Conservation (phyloP, 2,113 vertebrate species). For the Apodemus speciosus region DNA sequence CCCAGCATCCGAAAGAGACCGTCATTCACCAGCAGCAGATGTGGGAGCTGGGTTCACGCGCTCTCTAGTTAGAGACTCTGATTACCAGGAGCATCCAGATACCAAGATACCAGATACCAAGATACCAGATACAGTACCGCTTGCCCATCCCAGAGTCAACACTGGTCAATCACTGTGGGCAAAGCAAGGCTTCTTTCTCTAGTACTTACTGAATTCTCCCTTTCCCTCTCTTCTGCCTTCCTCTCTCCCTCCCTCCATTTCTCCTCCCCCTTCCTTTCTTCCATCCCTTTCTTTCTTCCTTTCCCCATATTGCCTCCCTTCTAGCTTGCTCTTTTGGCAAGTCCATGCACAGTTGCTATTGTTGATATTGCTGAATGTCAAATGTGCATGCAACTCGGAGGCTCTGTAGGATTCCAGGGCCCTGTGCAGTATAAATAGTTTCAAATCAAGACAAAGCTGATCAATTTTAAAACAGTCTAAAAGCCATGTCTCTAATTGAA, state of each 20-base stretch:
- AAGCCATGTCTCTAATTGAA: neutral
- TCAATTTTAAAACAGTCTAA: neutral
- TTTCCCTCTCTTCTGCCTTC: neutral
- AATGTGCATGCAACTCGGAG: neutral
- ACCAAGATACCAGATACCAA: no score
- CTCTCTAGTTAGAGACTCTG: neutral
- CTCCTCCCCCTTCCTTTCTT: rapidly evolving
- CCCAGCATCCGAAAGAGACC: neutral
- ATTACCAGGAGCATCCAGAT: neutral
- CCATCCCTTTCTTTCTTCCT: neutral
- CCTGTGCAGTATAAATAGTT: neutral
- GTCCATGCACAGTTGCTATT: neutral
- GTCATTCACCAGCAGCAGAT: neutral
- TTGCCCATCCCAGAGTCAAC: neutral
- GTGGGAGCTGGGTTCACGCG: neutral
- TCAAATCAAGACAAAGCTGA: neutral
- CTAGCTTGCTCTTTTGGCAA: neutral
- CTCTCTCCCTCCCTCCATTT: neutral
- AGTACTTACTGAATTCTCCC: neutral
- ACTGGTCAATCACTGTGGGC: neutral
- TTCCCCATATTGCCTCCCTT: neutral
- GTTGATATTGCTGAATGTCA: neutral
- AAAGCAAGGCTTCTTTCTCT: neutral
- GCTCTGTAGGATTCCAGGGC: neutral
- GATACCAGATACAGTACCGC: rapidly evolving